Evolutionary conservation across 2,797 vertebrate species (phyloP).

Genomic region (Chelmon rostratus): DNA sequence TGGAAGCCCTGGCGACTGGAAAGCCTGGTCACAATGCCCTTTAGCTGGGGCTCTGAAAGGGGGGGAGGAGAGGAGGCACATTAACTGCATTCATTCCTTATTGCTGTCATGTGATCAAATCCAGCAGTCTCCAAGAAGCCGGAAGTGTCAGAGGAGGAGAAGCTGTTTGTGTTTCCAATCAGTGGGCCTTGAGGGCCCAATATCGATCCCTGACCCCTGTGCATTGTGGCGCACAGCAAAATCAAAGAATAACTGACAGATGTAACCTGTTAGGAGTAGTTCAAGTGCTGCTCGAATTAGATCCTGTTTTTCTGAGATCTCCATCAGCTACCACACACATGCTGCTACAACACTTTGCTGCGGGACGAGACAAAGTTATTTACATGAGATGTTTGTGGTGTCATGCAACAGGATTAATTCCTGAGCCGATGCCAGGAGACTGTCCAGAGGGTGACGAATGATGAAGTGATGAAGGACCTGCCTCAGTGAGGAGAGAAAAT

Average conservation of each 20-base stretch:
- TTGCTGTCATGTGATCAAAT: constrained; percentile 43
- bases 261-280: constrained; percentile 1
- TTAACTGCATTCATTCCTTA: constrained; percentile 32
- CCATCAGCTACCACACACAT: constrained; percentile 6
- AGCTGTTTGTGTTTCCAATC: constrained; percentile 30
- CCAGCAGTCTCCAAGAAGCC: constrained; percentile 35
- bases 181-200: constrained; percentile 27
- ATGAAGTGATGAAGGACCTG: constrained; percentile 49
- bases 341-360: constrained; percentile 42
- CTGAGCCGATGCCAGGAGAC: not conserved
- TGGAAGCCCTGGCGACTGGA: constrained; percentile 98
- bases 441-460: constrained; percentile 13
- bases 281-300: not conserved
- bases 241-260: constrained; percentile 14
- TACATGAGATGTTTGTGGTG: constrained; percentile 32
- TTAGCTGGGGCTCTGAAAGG: constrained; percentile 96
- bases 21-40: constrained; percentile 98
- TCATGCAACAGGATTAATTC: constrained; percentile 49
- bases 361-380: constrained; percentile 55
- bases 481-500: constrained; percentile 45
- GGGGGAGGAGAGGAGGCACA: constrained; percentile 29
- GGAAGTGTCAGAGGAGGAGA: constrained; percentile 47
- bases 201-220: constrained; percentile 28
- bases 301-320: constrained; percentile 4
- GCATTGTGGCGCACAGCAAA: constrained; percentile 18